phyloP scores from a whole-genome alignment of 2,113 vertebrate genomes.

The Shinisaurus crocodilurus region DNA sequence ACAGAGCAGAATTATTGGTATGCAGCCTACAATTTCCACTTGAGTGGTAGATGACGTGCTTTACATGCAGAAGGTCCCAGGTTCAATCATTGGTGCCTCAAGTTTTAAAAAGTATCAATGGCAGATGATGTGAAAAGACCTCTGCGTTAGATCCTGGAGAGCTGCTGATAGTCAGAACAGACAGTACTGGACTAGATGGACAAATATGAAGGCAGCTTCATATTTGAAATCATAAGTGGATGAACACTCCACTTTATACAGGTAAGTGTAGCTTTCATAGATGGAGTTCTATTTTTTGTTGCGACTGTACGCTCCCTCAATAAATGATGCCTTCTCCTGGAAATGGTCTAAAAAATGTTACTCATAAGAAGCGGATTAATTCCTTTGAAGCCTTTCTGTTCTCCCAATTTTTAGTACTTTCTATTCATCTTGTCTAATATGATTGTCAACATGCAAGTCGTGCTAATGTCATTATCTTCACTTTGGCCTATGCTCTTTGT shows the following conservation, averaged over 20 bases:
- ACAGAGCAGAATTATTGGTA: not conserved
- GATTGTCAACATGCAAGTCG: conserved; percentile 11
- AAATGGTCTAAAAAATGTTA: conserved; percentile 21
- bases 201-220: not conserved
- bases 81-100: not conserved
- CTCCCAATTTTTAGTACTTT: conserved; percentile 32
- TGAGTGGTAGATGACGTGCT: not conserved
- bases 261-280: not conserved
- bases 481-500: conserved; percentile 15
- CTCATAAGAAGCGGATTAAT: conserved; percentile 42
- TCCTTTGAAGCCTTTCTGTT: conserved; percentile 40
- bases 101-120: not conserved
- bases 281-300: conserved; percentile 6
- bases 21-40: not conserved
- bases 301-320: not conserved
- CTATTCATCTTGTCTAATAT: conserved; percentile 48
- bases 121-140: not conserved
- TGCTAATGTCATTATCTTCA: conserved; percentile 57
- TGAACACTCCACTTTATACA: not conserved
- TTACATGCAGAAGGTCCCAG: not conserved
- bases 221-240: not conserved
- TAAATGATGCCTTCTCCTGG: conserved; percentile 1
- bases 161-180: not conserved
- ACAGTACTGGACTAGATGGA: not conserved
- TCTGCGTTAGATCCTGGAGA: not conserved